phyloP scores from a whole-genome alignment of 2,888 invertebrate genomes.

The Hyposoter didymator region DNA sequence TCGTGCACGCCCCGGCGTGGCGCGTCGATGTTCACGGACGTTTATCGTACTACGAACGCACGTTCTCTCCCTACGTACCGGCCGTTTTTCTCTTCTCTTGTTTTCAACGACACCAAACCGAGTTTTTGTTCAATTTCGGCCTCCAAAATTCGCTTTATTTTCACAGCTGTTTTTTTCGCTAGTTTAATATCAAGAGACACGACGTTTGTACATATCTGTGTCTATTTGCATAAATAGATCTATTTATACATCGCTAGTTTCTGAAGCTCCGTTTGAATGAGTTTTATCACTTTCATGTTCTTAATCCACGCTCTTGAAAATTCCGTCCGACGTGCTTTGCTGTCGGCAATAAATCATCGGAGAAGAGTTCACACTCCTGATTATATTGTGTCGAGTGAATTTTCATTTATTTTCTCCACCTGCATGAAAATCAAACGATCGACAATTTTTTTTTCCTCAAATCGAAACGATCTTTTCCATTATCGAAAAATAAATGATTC shows the following conservation, averaged over 20 bases:
- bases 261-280: constrained; percentile 11
- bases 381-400: not conserved
- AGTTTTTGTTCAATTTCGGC: not conserved
- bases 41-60: constrained; percentile 40
- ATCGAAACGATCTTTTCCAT: not conserved
- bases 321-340: not conserved
- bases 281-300: not conserved
- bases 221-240: not conserved
- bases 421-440: not conserved
- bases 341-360: constrained; percentile 19
- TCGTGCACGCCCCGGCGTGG: constrained; percentile 85
- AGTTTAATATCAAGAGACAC: not conserved
- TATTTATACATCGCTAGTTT: constrained; percentile 8
- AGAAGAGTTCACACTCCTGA: not conserved
- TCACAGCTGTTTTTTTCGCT: constrained; percentile 14
- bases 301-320: constrained; percentile 1
- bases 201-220: not conserved
- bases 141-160: not conserved
- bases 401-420: not conserved
- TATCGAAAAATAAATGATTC: not conserved
- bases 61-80: constrained; percentile 15
- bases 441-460: not conserved
- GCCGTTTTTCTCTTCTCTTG: not conserved
- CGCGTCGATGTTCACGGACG: constrained; percentile 47
- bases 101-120: not conserved